phyloP scores from a whole-genome alignment of 1,140 invertebrate species.

The Dufourea novaeangliae region DNA sequence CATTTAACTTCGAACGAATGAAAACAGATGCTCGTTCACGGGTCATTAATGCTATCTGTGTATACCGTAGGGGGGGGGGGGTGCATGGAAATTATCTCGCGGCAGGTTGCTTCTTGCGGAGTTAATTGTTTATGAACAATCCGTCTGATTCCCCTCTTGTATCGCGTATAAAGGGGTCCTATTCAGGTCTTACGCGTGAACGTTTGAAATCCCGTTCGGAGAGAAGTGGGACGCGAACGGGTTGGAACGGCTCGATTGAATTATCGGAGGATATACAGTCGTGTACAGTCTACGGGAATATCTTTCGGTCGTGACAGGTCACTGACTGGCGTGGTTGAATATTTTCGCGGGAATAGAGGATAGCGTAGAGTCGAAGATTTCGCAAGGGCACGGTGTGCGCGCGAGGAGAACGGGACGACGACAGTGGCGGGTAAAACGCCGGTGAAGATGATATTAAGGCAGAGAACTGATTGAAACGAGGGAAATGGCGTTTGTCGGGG shows the following conservation, averaged over 20 bases:
- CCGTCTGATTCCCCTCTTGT: background rate
- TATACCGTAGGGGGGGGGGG: background rate
- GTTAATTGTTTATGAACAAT: constrained; percentile 12
- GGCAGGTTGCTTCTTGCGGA: background rate
- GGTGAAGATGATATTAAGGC: constrained; percentile 77
- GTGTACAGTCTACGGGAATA: background rate
- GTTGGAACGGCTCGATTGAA: background rate
- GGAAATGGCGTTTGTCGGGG: constrained; percentile 72
- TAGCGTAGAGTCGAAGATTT: too few species aligned
- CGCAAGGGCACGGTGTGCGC: background rate
- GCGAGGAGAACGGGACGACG: background rate
- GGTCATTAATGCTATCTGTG: constrained; percentile 14
- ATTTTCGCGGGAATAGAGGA: background rate
- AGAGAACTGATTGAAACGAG: constrained; percentile 67
- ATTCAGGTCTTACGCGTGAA: background rate
- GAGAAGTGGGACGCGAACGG: background rate
- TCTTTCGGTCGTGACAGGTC: background rate
- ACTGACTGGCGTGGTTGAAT: background rate
- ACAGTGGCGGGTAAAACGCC: background rate
- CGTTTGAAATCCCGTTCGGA: background rate
- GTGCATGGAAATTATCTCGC: constrained; percentile 20
- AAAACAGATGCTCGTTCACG: constrained; percentile 30
- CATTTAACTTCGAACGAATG: constrained; percentile 25
- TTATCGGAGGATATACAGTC: background rate
- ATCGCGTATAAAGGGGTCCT: background rate